Base-by-base conservation (phyloP, 2,888 invertebrate species). In the Acleris emargana region DNA sequence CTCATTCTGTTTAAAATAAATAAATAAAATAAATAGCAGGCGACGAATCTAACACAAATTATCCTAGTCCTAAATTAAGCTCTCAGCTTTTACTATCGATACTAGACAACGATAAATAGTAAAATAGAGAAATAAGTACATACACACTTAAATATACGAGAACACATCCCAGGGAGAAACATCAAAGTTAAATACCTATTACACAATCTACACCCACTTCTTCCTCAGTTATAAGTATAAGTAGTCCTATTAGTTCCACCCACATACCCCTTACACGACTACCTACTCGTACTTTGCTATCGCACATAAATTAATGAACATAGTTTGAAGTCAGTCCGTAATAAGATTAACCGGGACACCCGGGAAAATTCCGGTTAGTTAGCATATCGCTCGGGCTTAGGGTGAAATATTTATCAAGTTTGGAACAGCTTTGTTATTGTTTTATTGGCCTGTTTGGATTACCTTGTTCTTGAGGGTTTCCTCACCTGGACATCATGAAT, bases 281-380 rank as follows among this genome's bases (percentile, higher is more conserved):
- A 17, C 5, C 45, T 16, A 17, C 5, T 17, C 42, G 42, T 42
- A 54, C 54, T 54, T 42, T 54, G 57, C 13, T 57, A 45, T 57
- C 57, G 7, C 22, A 38, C 57, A 45, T 57, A 45, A 22, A 45
- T 45, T 45, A 57, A 57, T 57, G 57, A 57, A 57, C 25, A 45
- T 57, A 57, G 57, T 57, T 57, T 25, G 55, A 57, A 45, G 43
- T 57, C 25, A 45, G 18, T 42, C n/a, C 13, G 20, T 38, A 45
- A 45, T 45, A 45, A 57, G 57, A 57, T 57, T 57, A 55, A 57
- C 42, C 38, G 11, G 22, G 55, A 22, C 49, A 49, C 42, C 55
- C 43, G 55, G 43, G 55, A 22, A 55, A 43, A n/a, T 42, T 16
- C 18, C 54, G 38, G 54, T 54, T 17, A 45, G n/a, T 45, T 45